phyloP scores from a whole-genome alignment of 1,140 invertebrate species.

The Drosophila arawakana region DNA sequence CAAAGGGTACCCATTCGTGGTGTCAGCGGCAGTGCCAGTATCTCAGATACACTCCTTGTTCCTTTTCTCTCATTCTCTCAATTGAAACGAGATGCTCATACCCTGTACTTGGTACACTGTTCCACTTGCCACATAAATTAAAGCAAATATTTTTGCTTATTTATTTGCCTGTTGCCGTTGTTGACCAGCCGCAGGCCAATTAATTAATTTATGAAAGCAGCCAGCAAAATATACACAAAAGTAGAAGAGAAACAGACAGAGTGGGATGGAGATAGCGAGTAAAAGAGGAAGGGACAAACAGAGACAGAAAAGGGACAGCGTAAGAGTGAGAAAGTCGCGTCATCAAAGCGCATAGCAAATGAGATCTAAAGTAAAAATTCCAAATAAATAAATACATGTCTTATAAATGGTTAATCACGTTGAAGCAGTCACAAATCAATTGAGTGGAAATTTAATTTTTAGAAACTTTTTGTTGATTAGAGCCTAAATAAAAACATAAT shows the following conservation, averaged over 20 bases:
- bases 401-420: not conserved
- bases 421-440: not conserved
- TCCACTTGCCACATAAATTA: conserved; percentile 67
- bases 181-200: conserved; percentile 75
- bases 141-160: conserved; percentile 81
- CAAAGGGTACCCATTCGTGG: conserved; percentile 30
- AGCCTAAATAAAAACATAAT: too few species aligned
- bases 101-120: conserved; percentile 5
- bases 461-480: too few species aligned
- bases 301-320: conserved; percentile 13
- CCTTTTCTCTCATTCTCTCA: not conserved
- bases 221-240: conserved; percentile 60
- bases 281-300: conserved; percentile 9
- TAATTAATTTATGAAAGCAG: conserved; percentile 79
- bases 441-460: too few species aligned
- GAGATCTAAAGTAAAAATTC: conserved; percentile 23
- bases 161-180: conserved; percentile 66
- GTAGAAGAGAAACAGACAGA: conserved; percentile 21
- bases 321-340: conserved; percentile 25
- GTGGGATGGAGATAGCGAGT: not conserved
- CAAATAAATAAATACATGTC: conserved; percentile 6
- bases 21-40: conserved; percentile 1
- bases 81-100: not conserved
- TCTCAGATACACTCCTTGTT: not conserved
- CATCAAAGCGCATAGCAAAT: conserved; percentile 76